Conservation (phyloP, 2,888 invertebrate genomes). For the Villa cingulata region DNA sequence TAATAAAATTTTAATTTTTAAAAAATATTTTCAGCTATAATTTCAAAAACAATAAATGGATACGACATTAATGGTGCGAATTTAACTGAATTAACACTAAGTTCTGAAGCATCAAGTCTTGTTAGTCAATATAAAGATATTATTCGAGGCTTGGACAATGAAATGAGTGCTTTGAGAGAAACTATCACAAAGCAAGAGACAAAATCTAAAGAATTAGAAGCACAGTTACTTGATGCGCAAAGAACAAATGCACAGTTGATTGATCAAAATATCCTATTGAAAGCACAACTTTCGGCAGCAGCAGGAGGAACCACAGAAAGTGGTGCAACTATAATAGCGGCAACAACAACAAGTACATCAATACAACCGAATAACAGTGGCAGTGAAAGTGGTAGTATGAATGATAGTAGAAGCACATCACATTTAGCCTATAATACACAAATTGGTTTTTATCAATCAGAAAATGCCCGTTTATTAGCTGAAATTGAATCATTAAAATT, state of each 20-base stretch:
- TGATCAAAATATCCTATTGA: constrained; percentile 77
- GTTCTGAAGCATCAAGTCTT: constrained; percentile 32
- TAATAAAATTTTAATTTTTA: not conserved
- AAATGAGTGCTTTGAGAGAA: constrained; percentile 38
- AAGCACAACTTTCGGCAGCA: constrained; percentile 50
- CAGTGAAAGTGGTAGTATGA: not conserved
- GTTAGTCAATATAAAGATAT: constrained; percentile 70
- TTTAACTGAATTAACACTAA: constrained; percentile 38
- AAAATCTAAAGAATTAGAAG: constrained; percentile 27
- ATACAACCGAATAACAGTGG: not conserved
- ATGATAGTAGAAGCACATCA: not conserved
- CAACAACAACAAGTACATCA: constrained; percentile 14
- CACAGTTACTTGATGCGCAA: constrained; percentile 50
- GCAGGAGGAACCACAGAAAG: constrained; percentile 17
- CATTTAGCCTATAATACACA: constrained; percentile 14
- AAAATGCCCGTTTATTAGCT: constrained; percentile 30
- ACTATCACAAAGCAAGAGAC: constrained; percentile 22
- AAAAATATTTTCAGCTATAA: constrained; percentile 32
- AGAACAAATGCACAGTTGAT: constrained; percentile 59
- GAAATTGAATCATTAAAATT: constrained; percentile 27
- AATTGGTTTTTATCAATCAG: constrained; percentile 21
- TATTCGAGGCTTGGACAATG: constrained; percentile 77
- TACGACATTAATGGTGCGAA: constrained; percentile 38
- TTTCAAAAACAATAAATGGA: constrained; percentile 41
- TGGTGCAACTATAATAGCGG: no score